Evolutionary conservation across 2,113 vertebrate species (phyloP).

Genomic region (Heterochromis multidens): DNA sequence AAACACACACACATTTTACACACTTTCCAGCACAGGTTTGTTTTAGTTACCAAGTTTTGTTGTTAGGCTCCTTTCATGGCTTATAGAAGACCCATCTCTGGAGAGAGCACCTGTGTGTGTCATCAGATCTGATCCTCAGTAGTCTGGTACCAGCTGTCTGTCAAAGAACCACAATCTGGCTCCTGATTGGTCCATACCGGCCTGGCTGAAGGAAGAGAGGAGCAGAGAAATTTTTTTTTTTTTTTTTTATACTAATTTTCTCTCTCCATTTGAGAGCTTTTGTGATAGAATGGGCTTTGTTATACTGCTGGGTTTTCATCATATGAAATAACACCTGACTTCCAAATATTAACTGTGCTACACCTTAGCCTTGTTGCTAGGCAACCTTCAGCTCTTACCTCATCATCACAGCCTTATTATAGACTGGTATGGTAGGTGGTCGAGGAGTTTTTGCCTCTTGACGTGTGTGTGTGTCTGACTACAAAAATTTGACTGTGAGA

Average conservation of each 20-base stretch:
- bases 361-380: constrained; percentile 76
- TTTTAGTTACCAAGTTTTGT: not conserved
- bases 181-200: not conserved
- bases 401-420: constrained; percentile 59
- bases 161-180: constrained; percentile 9
- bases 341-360: constrained; percentile 75
- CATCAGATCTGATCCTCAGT: not conserved
- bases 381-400: constrained; percentile 66
- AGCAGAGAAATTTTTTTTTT: not conserved
- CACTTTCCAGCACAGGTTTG: not conserved
- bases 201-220: not conserved
- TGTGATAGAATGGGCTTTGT: not conserved
- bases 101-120: not conserved
- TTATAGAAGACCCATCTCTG: not conserved
- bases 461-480: not conserved
- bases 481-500: not conserved
- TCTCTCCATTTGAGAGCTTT: not conserved
- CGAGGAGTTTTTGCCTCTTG: constrained; percentile 17
- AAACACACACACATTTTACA: not conserved
- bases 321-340: constrained; percentile 66
- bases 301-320: constrained; percentile 26
- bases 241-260: not conserved
- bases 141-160: not conserved
- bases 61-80: not conserved
- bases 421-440: constrained; percentile 47